Evolutionary conservation across 2,113 vertebrate genomes (phyloP), one percentile per base, ranked within the genome.

Genomic region (Dendropsophus ebraccatus): DNA sequence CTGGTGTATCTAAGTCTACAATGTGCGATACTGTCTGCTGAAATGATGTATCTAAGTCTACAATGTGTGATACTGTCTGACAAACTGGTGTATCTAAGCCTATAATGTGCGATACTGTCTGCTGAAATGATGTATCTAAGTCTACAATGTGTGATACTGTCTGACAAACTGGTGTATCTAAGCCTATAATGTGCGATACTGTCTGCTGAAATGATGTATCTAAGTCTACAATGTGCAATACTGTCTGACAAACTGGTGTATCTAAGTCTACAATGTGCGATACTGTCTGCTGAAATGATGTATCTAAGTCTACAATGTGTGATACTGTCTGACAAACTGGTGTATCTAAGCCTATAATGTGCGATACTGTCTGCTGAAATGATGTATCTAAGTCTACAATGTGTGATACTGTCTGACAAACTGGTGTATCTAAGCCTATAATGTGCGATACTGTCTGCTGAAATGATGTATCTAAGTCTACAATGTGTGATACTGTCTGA

Each of bases 271-370:
- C 12, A 1, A 5, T 49, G 47, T 49, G 47, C 12, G 47, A 49
- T 49, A 49, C 47, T 49, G 47, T 49, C 47, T 49, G 5, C 47
- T 49, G 10, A 49, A 13, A 5, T 49, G 47, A n/a, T 70, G 35
- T 70, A 70, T 70, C 67, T 70, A 70, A 70, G 9, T 17, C 67
- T 70, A 70, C 11, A 8, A 0, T 70, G 30, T 21, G 32, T 70
- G 17, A 37, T 37, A 70, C 67, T 70, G 67, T 37, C 67, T 70
- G 65, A 4, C 17, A 16, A 37, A 30, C 17, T 70, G n/a, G 67
- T 70, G 32, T 70, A 41, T 70, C 67, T 70, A 70, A 70, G 7
- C 32, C 67, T 67, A 32, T 70, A 32, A 1, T 70, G 67, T 70
- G 35, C 41, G 67, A 37, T 41, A 37, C 67, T 21, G 32, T 10